Conservation (phyloP, 2,113 vertebrate species). For the Hiodon tergisus region DNA sequence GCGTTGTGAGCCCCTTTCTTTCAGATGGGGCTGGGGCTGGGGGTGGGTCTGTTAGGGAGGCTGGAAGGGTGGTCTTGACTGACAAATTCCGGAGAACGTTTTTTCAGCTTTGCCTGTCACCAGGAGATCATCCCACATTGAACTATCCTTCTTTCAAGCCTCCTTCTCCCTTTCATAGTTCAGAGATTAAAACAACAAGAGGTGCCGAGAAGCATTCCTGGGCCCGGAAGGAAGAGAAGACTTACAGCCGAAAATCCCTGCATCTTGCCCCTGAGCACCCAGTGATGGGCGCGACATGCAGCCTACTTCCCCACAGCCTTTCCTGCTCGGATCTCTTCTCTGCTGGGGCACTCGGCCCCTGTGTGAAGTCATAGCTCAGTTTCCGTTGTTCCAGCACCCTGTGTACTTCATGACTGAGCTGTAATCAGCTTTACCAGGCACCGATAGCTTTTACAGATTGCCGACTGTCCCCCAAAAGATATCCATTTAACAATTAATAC, state of each 20-base stretch:
- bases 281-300: slow-evolving; percentile 28
- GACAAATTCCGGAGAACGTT: slow-evolving; percentile 50
- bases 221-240: slow-evolving; percentile 46
- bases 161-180: slow-evolving; percentile 55
- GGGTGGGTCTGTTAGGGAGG: slow-evolving; percentile 12
- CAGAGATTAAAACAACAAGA: slow-evolving; percentile 67
- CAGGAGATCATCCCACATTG: slow-evolving; percentile 58
- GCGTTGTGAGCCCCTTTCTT: not conserved
- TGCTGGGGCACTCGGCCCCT: slow-evolving; percentile 33
- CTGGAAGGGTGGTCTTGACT: slow-evolving; percentile 37
- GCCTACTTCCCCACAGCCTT: slow-evolving; percentile 24
- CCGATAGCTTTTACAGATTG: slow-evolving; percentile 33
- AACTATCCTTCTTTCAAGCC: slow-evolving; percentile 55
- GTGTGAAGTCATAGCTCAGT: slow-evolving; percentile 34
- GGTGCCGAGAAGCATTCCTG: slow-evolving; percentile 62
- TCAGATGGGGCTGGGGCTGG: slow-evolving; percentile 5
- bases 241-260: slow-evolving; percentile 51
- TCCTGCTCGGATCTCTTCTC: slow-evolving; percentile 37
- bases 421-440: slow-evolving; percentile 43
- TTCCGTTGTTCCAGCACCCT: slow-evolving; percentile 40
- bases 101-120: slow-evolving; percentile 63
- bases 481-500: not conserved
- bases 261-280: slow-evolving; percentile 44
- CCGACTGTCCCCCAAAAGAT: not conserved
- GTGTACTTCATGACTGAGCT: slow-evolving; percentile 50